phyloP scores from a whole-genome alignment of 2,113 vertebrate genomes.

The Patagioenas fasciata region DNA sequence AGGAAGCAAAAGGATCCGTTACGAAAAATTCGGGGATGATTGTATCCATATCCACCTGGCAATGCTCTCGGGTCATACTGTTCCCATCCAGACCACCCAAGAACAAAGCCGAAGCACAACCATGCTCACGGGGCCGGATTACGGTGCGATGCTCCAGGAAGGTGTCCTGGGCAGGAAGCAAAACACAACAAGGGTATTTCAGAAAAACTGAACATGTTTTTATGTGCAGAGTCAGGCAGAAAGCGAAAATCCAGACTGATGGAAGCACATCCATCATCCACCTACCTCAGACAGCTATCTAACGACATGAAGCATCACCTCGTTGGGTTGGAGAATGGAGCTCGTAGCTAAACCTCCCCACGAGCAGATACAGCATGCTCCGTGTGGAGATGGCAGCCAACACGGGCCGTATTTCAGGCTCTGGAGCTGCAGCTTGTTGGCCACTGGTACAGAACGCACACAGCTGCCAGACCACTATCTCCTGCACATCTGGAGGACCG shows the following conservation, averaged over 20 bases:
- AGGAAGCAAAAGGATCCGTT: background rate
- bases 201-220: background rate
- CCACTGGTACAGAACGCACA: rapidly evolving
- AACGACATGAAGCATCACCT: background rate
- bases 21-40: background rate
- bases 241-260: background rate
- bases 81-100: slow-evolving; percentile 32
- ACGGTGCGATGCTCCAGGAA: background rate
- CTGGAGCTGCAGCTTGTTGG: background rate
- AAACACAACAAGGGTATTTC: background rate
- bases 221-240: background rate
- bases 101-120: background rate
- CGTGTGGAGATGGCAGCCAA: rapidly evolving
- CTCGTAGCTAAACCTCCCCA: background rate
- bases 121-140: background rate
- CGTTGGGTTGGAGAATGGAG: background rate
- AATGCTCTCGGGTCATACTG: background rate
- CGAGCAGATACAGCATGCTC: rapidly evolving
- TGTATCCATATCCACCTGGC: background rate
- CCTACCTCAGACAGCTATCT: background rate
- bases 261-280: rapidly evolving
- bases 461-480: background rate
- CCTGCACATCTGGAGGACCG: background rate
- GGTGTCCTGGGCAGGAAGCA: background rate
- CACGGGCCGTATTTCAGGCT: background rate